Base-by-base conservation (phyloP, 2,888 invertebrate species). In the Chalcis sispes region DNA sequence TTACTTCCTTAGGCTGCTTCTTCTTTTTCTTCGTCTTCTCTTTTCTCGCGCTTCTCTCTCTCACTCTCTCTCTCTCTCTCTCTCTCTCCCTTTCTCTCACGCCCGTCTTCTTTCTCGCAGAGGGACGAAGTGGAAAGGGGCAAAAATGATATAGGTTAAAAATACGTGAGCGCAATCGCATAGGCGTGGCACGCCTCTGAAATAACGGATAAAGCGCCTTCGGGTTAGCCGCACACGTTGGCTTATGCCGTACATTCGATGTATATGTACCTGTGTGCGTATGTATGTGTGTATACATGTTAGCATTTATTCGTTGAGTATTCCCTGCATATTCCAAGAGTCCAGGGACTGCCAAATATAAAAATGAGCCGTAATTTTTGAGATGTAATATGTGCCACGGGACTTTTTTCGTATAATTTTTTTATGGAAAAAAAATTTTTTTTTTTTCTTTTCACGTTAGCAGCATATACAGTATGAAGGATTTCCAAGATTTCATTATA, bases 131-230 rank as follows among this genome's bases (percentile, higher is more conserved):
- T 2, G 36, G 0, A 25, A 15, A 80, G 81, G 79, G 81, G 77
- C 79, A 79, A 82, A 84, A 82, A 85, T 85, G 85, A 84, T 84
- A 81, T 84, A 84, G 84, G 82, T 83, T 78, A 81, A 84, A 83
- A 83, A 79, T 83, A 84, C 85, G 84, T 84, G 85, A 84, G 82
- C 73, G 69, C 82, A 83, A 85, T 85, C 78, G 79, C 75, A 80
- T 79, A 69, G 71, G 80, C 80, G 79, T 62, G 75, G 74, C 70
- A 71, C 79, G 80, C 78, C 62, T 50, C 56, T 54, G 46, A 74
- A 54, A 64, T 84, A 86, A 70, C 50, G 86, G 86, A 79, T 86
- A 85, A 54, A 83, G 78, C 48, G 54, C 27, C 54, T 32, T 32
- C 48, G 69, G 69, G 69, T 29, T 69, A 62, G 18, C 23, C 42